phyloP scores from a whole-genome alignment of 2,113 vertebrate species.

The Erpornis zantholeuca region DNA sequence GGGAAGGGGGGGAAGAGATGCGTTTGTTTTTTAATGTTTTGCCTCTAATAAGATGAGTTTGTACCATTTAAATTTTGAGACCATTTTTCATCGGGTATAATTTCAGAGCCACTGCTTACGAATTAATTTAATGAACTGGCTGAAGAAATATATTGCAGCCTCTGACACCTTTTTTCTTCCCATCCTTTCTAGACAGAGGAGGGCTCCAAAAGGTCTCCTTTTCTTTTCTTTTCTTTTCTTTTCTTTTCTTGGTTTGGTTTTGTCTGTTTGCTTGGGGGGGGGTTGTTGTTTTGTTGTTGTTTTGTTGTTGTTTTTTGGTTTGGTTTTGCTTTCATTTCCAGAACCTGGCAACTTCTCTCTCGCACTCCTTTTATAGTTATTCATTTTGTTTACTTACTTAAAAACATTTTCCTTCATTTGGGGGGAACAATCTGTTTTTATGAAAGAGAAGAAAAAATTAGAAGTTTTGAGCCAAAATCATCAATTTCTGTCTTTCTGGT shows the following conservation, averaged over 20 bases:
- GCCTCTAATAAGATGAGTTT: conserved; percentile 99
- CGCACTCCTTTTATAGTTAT: conserved; percentile 75
- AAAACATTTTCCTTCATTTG: conserved; percentile 27
- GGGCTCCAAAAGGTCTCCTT: conserved; percentile 14
- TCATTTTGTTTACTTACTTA: conserved; percentile 67
- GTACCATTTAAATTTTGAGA: conserved; percentile 99
- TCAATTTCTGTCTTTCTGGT: conserved; percentile 59
- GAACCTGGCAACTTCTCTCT: conserved; percentile 68
- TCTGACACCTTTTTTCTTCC: conserved; percentile 87
- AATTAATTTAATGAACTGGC: conserved; percentile 99
- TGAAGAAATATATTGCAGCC: conserved; percentile 93
- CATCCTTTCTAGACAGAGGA: conserved; percentile 76
- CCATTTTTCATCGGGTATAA: conserved; percentile 98
- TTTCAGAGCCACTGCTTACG: conserved; percentile 95
- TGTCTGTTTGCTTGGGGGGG: background rate
- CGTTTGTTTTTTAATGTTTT: conserved; percentile 99
- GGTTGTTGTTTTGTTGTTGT: too few species aligned
- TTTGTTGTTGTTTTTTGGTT: background rate
- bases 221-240: background rate
- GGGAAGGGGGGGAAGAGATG: conserved; percentile 77
- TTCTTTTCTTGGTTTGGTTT: too few species aligned
- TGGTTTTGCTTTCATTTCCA: conserved; percentile 53
- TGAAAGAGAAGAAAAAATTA: background rate
- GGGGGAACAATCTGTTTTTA: background rate
- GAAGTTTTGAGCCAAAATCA: conserved; percentile 54